These are phyloP conservation scores for Chrysomallon squamiferum DNA, from an alignment of 1,140 invertebrate species.

Conservation along the genomic window DNA sequence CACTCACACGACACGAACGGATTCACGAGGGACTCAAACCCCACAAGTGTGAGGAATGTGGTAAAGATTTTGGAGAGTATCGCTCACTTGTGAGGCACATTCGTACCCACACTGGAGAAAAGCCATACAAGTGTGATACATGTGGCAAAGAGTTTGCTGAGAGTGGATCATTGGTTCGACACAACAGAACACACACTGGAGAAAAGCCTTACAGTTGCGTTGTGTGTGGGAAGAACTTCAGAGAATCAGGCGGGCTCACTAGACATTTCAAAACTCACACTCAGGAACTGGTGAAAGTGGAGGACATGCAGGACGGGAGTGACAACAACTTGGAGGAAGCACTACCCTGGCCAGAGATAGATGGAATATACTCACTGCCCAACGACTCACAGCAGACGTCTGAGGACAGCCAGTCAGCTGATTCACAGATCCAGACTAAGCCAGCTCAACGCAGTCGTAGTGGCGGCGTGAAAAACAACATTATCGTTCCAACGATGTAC, in stretches of 20 bases:
- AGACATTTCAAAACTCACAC: conserved; percentile 12
- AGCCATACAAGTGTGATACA: conserved; percentile 74
- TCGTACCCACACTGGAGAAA: conserved; percentile 73
- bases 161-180: conserved; percentile 90
- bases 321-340: no score
- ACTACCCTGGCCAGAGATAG: no score
- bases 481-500: no score
- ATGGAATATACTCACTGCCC: no score
- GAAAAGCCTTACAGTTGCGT: conserved; percentile 71
- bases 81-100: conserved; percentile 20
- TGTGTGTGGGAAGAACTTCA: conserved; percentile 30
- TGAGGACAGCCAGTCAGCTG: no score
- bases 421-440: no score
- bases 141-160: conserved; percentile 80
- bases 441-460: no score
- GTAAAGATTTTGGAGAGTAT: conserved; percentile 16
- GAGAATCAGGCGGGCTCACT: no score
- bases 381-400: no score
- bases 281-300: no score
- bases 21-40: conserved; percentile 1
- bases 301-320: no score
- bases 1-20: conserved; percentile 1
- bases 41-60: conserved; percentile 19
- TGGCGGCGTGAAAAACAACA: no score
- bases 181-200: conserved; percentile 84